Percentiles rank a stretch among this genome's conserved stretches.
Evolutionary conservation across 1,140 invertebrate genomes (phyloP).

Genomic region (Leguminivora glycinivorella): DNA sequence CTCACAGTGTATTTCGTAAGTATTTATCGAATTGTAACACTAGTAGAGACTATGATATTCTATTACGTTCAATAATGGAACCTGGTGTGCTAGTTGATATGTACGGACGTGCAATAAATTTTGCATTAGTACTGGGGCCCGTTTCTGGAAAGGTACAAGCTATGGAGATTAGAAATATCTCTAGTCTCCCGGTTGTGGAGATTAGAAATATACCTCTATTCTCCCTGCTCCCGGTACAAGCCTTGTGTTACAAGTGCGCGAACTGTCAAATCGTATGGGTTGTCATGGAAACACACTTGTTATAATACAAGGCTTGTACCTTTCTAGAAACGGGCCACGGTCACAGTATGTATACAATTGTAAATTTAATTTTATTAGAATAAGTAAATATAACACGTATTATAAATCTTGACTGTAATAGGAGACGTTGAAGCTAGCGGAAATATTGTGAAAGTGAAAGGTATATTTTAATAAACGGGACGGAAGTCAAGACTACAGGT

Average conservation of each 20-base stretch:
- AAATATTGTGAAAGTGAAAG: neutral
- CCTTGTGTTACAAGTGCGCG: too few relatives aligned
- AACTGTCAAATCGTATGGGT: too few relatives aligned
- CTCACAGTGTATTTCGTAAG: constrained; percentile 53
- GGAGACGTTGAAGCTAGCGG: neutral
- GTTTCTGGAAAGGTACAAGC: too few relatives aligned
- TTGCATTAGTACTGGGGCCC: neutral
- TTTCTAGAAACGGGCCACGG: too few relatives aligned
- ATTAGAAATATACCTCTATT: too few relatives aligned
- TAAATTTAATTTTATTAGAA: neutral
- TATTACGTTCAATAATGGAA: neutral
- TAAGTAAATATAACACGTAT: constrained; percentile 1
- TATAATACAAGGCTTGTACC: too few relatives aligned
- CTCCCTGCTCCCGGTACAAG: too few relatives aligned
- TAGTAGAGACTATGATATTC: constrained; percentile 21
- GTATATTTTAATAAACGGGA: constrained; percentile 1
- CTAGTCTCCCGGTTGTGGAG: too few relatives aligned
- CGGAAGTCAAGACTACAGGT: neutral
- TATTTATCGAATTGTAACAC: constrained; percentile 27
- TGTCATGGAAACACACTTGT: too few relatives aligned
- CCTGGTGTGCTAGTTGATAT: neutral
- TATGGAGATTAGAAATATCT: too few relatives aligned
- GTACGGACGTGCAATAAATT: neutral
- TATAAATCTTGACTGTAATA: neutral
- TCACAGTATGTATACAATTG: neutral